phyloP scores from a whole-genome alignment of 64 coral and sea anemone species.

The Montipora foliosa region DNA sequence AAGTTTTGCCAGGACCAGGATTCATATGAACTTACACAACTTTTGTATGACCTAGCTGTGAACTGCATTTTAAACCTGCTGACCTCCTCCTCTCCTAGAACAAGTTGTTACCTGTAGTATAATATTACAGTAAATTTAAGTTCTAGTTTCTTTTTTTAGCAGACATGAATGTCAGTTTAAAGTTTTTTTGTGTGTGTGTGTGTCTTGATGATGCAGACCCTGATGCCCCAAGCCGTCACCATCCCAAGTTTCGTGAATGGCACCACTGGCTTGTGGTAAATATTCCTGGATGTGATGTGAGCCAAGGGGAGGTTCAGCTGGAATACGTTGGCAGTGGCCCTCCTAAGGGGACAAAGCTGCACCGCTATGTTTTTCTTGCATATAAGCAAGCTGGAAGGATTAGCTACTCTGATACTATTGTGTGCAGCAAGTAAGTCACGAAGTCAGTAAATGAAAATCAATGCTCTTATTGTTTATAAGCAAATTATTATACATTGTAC shows the following conservation, averaged over 20 bases:
- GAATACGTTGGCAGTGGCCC: slow-evolving; percentile 70
- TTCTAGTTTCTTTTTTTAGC: too few species aligned
- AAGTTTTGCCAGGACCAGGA: too few species aligned
- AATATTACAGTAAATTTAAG: too few species aligned
- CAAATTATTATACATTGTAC: background rate
- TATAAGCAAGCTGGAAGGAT: slow-evolving; percentile 64
- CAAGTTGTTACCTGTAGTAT: too few species aligned
- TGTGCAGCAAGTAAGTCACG: slow-evolving; percentile 40
- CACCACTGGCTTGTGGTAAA: slow-evolving; percentile 85
- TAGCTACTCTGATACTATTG: slow-evolving; percentile 56
- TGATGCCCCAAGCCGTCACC: slow-evolving; percentile 66
- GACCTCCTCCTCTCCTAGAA: too few species aligned
- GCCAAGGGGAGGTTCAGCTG: slow-evolving; percentile 52
- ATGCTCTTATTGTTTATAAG: too few species aligned
- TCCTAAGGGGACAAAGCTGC: slow-evolving; percentile 64
- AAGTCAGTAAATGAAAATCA: too few species aligned
- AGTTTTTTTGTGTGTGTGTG: background rate
- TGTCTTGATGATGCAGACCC: slow-evolving; percentile 45
- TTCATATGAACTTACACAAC: too few species aligned
- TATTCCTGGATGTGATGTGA: slow-evolving; percentile 74
- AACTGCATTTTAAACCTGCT: too few species aligned
- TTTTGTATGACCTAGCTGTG: too few species aligned
- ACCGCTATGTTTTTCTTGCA: slow-evolving; percentile 73
- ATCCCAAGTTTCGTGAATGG: slow-evolving; percentile 68
- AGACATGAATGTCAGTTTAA: too few species aligned